Base-by-base conservation (phyloP, 2,113 vertebrate species). In the Trinectes maculatus region DNA sequence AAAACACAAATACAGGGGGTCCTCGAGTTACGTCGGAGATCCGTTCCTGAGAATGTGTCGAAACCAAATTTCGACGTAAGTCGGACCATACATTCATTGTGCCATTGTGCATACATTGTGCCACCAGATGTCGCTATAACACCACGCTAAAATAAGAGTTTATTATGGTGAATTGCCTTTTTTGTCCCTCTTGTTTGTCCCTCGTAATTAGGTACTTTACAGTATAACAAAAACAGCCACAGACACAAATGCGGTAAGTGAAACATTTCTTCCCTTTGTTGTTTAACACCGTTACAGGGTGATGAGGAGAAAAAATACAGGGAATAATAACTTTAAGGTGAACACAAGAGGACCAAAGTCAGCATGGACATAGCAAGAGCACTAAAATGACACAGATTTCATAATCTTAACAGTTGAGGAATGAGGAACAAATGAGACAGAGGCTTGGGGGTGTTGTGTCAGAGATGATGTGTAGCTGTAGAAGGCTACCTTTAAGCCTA, bases 401-500 rank as follows among this genome's bases (percentile, higher is more conserved):
- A n/a, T n/a, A n/a, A n/a, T n/a, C n/a, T n/a, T n/a, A 74, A 74
- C 24, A 16, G 16, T 26, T 28, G 21, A 52, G 54, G 29, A 64
- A 34, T 46, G 36, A 64, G 11, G 26, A 46, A 44, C 31, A 39
- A 26, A 59, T 18, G 37, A 37, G 49, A 71, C 8, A 15, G 49
- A 67, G 26, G 25, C 18, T 15, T 42, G 2, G 42, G 24, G 16
- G 48, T 15, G n/a, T 18, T 5, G 19, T 31, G 18, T 1, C 9
- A 40, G 42, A 10, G 42, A 31, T 2, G 54, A 19, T 34, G 49
- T 36, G 57, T 37, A 72, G 53, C 66, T 21, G 29, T 16, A 34
- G 13, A 48, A 43, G 55, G 31, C 8, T 21, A 36, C 77, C 69
- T 64, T 70, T 74, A 78, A 75, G 55, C 59, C 51, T 64, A 79